phyloP scores from a whole-genome alignment of 2,888 invertebrate species.

The Halictus quadricinctus region DNA sequence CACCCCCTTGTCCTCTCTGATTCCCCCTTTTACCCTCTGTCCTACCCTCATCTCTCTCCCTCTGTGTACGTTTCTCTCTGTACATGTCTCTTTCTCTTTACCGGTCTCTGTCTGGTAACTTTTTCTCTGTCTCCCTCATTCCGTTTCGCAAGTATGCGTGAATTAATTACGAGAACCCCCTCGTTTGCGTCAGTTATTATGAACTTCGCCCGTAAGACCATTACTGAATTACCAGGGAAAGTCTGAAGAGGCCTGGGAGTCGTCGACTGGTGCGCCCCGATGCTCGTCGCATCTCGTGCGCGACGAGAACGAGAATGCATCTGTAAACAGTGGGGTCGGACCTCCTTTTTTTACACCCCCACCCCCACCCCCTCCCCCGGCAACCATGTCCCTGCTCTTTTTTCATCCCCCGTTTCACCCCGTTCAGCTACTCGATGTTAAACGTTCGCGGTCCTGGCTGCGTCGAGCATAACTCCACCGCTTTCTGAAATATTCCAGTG shows the following conservation, averaged over 20 bases:
- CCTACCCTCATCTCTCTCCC: not conserved
- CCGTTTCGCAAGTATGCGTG: slow-evolving; percentile 54
- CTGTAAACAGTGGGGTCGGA: slow-evolving; percentile 47
- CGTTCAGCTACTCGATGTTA: slow-evolving; percentile 2
- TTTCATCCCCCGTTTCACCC: not conserved
- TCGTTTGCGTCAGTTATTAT: slow-evolving; percentile 69
- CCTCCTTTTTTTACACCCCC: not conserved
- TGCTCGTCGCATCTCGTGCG: slow-evolving; percentile 31
- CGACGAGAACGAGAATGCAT: slow-evolving; percentile 52
- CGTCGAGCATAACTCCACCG: not conserved
- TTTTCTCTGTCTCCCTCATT: slow-evolving; percentile 24
- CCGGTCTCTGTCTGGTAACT: not conserved
- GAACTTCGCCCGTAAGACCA: slow-evolving; percentile 64
- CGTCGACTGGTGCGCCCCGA: slow-evolving; percentile 29
- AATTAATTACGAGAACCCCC: slow-evolving; percentile 67
- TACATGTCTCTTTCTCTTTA: not conserved
- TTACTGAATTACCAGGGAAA: slow-evolving; percentile 63
- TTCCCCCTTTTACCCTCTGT: not conserved
- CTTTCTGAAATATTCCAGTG: too few relatives aligned
- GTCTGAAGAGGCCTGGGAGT: slow-evolving; percentile 29
- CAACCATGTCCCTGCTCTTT: too few relatives aligned
- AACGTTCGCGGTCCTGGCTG: not conserved
- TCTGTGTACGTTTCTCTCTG: not conserved
- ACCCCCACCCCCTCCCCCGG: not conserved
- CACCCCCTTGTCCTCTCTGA: not conserved